Evolutionary conservation across 2,797 vertebrate genomes (phyloP).

Genomic region (Psittacula derbiana): DNA sequence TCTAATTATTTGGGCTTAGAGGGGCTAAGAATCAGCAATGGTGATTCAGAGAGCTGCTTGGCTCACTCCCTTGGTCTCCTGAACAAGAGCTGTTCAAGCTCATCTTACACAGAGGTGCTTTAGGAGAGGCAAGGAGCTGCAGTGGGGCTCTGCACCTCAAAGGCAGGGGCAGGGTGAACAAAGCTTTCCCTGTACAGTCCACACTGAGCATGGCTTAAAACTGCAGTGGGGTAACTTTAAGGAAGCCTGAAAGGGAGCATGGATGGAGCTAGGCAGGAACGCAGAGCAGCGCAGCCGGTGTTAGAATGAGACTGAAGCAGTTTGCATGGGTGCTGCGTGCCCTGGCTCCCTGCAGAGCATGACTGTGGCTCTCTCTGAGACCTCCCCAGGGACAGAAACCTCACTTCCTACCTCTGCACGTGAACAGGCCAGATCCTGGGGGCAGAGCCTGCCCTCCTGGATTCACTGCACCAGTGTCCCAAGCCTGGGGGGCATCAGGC

Average conservation of each 20-base stretch:
- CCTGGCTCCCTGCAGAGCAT: not conserved
- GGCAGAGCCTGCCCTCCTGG: not conserved
- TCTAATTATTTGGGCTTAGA: not conserved
- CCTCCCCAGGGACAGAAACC: not conserved
- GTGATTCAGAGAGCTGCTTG: not conserved
- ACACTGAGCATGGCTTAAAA: not conserved
- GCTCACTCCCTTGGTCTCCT: not conserved
- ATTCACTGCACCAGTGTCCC: accelerated
- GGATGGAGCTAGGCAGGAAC: not conserved
- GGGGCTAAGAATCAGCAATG: accelerated
- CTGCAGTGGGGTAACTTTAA: not conserved
- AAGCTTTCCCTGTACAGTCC: not conserved
- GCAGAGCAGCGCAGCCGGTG: accelerated
- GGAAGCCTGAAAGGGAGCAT: not conserved
- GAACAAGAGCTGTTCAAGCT: not conserved
- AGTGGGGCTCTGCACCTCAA: not conserved
- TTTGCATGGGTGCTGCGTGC: not conserved
- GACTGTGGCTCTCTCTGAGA: not conserved
- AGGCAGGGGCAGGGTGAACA: not conserved
- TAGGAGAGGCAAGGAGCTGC: accelerated
- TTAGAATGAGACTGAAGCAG: accelerated
- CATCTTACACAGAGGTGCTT: not conserved
- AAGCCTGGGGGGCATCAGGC: not conserved
- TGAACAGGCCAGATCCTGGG: not conserved
- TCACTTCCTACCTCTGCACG: not conserved